Percentiles rank a stretch among this genome's conserved stretches.
Evolutionary conservation across 2,113 vertebrate species (phyloP).

Genomic region (Pholis gunnellus): DNA sequence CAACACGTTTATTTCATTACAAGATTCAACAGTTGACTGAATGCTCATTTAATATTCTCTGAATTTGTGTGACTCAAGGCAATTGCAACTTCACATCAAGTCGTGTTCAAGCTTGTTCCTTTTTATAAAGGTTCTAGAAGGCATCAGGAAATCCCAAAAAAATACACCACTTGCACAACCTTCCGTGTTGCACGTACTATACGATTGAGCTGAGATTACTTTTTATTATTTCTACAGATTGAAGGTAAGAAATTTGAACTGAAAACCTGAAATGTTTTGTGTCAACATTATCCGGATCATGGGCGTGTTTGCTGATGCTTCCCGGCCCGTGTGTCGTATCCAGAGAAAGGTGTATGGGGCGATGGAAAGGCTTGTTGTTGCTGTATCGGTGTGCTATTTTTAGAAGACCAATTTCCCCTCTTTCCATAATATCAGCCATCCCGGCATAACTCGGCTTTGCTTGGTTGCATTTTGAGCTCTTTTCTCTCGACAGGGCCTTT

Average conservation of each 20-base stretch:
- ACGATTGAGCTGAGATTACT: neutral
- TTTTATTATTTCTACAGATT: constrained; percentile 5
- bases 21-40: neutral
- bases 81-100: neutral
- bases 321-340: constrained; percentile 39
- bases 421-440: constrained; percentile 74
- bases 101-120: neutral
- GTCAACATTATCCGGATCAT: constrained; percentile 20
- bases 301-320: constrained; percentile 44
- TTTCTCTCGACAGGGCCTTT: constrained; percentile 71
- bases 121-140: neutral
- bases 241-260: constrained; percentile 17
- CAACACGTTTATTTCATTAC: neutral
- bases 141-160: neutral
- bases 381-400: constrained; percentile 69
- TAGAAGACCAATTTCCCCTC: constrained; percentile 65
- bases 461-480: constrained; percentile 70
- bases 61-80: neutral
- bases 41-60: neutral
- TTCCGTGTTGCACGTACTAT: neutral
- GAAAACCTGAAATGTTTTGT: constrained; percentile 41
- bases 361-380: constrained; percentile 65
- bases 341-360: constrained; percentile 59
- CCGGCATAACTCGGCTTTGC: constrained; percentile 74
- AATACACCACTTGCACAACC: neutral